These are phyloP conservation scores for Eutolmus rufibarbis DNA, from an alignment of 2,888 invertebrate genomes.

Conservation along the genomic window DNA sequence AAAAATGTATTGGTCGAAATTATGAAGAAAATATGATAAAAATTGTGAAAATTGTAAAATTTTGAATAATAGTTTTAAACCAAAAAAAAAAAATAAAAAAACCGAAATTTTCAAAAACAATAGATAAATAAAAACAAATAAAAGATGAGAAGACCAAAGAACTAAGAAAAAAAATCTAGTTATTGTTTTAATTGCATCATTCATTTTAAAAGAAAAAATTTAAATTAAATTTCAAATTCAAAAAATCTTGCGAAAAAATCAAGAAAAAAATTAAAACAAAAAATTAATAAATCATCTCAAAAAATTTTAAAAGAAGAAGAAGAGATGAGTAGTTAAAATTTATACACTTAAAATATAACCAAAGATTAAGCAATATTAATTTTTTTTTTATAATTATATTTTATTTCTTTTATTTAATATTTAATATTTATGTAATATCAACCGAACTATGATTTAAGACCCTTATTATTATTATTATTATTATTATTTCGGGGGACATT, in stretches of 20 bases:
- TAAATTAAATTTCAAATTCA: neutral
- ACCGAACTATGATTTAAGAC: neutral
- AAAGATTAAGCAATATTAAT: conserved; percentile 32
- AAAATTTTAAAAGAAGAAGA: neutral
- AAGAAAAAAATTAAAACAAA: neutral
- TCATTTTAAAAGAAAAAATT: neutral
- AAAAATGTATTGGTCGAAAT: neutral
- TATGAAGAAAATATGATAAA: neutral
- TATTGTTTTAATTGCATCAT: neutral
- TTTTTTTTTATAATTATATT: neutral
- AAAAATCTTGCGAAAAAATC: neutral
- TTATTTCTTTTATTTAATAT: neutral
- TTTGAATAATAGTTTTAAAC: too few relatives aligned
- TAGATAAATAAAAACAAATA: neutral
- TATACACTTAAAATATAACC: conserved; percentile 32
- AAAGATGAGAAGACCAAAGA: neutral
- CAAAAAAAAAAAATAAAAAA: neutral
- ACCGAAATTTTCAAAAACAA: too few relatives aligned
- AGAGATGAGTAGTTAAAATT: conserved; percentile 20
- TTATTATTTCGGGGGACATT: neutral
- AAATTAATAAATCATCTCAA: neutral
- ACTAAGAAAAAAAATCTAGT: neutral
- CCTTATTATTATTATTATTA: neutral
- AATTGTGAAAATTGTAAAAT: neutral
- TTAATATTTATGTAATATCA: neutral